Evolutionary conservation across 2,888 invertebrate genomes (phyloP).

Genomic region (Pterobdella sp.): DNA sequence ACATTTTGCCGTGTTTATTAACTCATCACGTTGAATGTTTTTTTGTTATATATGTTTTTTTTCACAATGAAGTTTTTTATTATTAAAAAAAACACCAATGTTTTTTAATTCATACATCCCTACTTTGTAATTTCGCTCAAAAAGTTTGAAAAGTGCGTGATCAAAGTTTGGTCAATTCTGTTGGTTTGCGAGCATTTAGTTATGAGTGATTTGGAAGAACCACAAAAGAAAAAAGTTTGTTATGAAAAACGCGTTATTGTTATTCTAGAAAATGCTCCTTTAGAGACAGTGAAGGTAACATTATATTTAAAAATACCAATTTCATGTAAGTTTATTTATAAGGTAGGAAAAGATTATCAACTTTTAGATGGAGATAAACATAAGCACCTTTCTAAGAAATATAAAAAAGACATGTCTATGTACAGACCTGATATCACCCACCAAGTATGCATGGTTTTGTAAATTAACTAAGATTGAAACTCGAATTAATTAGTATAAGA

Average conservation of each 20-base stretch:
- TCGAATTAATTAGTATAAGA: neutral
- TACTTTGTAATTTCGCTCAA: too few species aligned
- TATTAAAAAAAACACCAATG: too few species aligned
- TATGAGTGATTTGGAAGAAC: constrained; percentile 12
- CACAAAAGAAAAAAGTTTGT: neutral
- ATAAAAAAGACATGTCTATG: constrained; percentile 69
- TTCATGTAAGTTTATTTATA: too few species aligned
- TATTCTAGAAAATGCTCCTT: constrained; percentile 10
- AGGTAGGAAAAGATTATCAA: constrained; percentile 81
- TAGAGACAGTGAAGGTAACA: constrained; percentile 14
- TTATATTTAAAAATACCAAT: too few species aligned
- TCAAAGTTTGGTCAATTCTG: too few species aligned
- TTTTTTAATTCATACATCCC: too few species aligned
- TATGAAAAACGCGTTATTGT: constrained; percentile 11
- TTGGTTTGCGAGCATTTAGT: too few species aligned
- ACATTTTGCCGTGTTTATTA: too few species aligned
- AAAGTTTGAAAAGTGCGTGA: too few species aligned
- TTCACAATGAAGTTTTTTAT: too few species aligned
- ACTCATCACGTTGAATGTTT: too few species aligned
- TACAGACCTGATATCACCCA: constrained; percentile 94
- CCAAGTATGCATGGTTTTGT: constrained; percentile 56
- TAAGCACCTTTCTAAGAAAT: constrained; percentile 70
- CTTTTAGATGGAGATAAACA: constrained; percentile 91
- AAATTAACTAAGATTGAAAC: neutral
- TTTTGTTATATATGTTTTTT: too few species aligned